Evolutionary conservation across 2,888 invertebrate species (phyloP).

Genomic region (Leistus spinibarbis): DNA sequence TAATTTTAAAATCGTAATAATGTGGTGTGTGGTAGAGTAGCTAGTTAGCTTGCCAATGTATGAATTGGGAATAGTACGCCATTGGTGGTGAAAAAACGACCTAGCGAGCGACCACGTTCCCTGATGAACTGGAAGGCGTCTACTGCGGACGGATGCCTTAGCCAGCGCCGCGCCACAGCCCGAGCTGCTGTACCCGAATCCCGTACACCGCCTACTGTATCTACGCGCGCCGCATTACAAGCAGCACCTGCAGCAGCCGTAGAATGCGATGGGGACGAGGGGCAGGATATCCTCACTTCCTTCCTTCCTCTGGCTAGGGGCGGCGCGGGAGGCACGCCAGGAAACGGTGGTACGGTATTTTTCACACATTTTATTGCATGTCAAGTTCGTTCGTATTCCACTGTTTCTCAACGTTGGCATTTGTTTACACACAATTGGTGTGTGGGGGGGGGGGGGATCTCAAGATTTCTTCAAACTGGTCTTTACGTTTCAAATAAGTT

Average conservation of each 20-base stretch:
- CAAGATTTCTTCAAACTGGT: background rate
- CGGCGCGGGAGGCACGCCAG: background rate
- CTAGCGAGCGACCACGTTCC: slow-evolving; percentile 4
- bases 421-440: background rate
- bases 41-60: too few relatives aligned
- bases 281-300: background rate
- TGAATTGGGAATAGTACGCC: too few relatives aligned
- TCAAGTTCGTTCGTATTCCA: background rate
- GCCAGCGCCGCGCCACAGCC: background rate
- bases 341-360: background rate
- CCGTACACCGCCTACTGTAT: slow-evolving; percentile 15
- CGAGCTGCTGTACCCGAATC: slow-evolving; percentile 13
- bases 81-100: background rate
- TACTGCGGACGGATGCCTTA: background rate
- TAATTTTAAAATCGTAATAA: background rate
- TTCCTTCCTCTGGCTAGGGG: background rate
- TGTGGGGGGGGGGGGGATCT: background rate
- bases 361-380: slow-evolving; percentile 1
- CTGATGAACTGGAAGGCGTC: slow-evolving; percentile 33
- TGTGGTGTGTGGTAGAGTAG: too few relatives aligned
- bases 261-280: background rate
- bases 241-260: slow-evolving; percentile 22
- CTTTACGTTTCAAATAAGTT: background rate
- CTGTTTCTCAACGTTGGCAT: background rate
- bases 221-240: slow-evolving; percentile 14